A percentile compares a stretch with the other conserved stretches of the same genome.
phyloP scores from a whole-genome alignment of 2,888 invertebrate genomes.

The Sesia apiformis region DNA sequence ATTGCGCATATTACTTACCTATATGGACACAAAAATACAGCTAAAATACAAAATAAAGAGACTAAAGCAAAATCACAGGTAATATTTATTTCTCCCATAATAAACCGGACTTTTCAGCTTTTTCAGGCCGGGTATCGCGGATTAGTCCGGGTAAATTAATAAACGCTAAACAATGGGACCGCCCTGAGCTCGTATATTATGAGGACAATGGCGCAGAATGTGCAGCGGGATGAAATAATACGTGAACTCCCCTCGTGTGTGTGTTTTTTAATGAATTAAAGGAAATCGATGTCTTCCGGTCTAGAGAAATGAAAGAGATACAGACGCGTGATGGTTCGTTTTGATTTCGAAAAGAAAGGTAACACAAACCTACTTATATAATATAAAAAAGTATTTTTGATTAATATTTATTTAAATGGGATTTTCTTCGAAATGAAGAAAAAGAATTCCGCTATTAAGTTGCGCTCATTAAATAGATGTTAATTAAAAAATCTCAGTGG shows the following conservation, averaged over 20 bases:
- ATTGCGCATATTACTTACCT: too few relatives aligned
- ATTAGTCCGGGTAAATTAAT: constrained; percentile 35
- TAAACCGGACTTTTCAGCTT: neutral
- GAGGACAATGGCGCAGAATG: constrained; percentile 20
- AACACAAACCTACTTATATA: too few relatives aligned
- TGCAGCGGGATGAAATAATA: constrained; percentile 26
- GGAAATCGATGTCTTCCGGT: constrained; percentile 17
- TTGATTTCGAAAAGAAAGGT: too few relatives aligned
- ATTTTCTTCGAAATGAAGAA: too few relatives aligned
- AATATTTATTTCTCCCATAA: constrained; percentile 22
- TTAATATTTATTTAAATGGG: too few relatives aligned
- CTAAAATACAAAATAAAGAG: too few relatives aligned
- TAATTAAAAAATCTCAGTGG: too few relatives aligned
- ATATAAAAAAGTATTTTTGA: too few relatives aligned
- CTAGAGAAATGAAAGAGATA: neutral
- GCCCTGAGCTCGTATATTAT: constrained; percentile 29
- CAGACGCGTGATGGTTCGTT: too few relatives aligned
- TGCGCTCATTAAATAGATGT: too few relatives aligned
- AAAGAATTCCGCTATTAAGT: too few relatives aligned
- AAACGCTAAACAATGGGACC: constrained; percentile 24
- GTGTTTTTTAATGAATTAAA: constrained; percentile 18
- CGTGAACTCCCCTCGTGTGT: constrained; percentile 13
- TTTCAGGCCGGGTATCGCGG: constrained; percentile 8
- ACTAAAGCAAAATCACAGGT: constrained; percentile 6
- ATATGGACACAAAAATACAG: too few relatives aligned